Evolutionary conservation across 2,797 vertebrate species (phyloP).

Genomic region (Alcedo atthis): DNA sequence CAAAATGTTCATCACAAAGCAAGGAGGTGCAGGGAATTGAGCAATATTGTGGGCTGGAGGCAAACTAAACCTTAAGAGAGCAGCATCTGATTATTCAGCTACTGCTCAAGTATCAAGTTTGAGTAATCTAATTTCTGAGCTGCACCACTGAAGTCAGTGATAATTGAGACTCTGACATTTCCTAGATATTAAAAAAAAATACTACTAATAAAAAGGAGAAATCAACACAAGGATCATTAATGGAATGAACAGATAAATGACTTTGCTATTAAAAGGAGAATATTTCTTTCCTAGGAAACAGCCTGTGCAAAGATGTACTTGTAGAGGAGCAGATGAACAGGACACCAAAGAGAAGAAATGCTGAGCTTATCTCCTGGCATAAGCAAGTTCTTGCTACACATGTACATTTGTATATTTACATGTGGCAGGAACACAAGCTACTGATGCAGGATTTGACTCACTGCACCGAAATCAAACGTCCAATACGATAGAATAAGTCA

Average conservation of each 20-base stretch:
- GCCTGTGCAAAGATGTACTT: background rate
- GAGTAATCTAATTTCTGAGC: background rate
- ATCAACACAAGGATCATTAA: background rate
- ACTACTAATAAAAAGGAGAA: background rate
- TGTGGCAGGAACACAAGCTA: background rate
- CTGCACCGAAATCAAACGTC: background rate
- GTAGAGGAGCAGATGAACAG: background rate
- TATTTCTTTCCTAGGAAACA: background rate
- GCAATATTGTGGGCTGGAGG: background rate
- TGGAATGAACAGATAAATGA: background rate
- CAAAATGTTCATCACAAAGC: background rate
- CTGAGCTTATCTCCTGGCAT: background rate
- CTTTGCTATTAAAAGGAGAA: background rate
- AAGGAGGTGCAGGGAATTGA: background rate
- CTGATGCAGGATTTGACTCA: background rate
- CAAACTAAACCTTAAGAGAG: background rate
- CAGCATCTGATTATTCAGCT: background rate
- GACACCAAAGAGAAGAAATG: background rate
- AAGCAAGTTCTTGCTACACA: accelerated
- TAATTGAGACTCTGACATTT: background rate
- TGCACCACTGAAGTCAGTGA: background rate
- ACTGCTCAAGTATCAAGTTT: background rate
- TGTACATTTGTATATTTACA: background rate
- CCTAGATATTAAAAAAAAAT: background rate
- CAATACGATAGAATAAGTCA: background rate